Evolutionary conservation across 2,797 vertebrate species (phyloP).

Genomic region (Bovichtus variegatus): DNA sequence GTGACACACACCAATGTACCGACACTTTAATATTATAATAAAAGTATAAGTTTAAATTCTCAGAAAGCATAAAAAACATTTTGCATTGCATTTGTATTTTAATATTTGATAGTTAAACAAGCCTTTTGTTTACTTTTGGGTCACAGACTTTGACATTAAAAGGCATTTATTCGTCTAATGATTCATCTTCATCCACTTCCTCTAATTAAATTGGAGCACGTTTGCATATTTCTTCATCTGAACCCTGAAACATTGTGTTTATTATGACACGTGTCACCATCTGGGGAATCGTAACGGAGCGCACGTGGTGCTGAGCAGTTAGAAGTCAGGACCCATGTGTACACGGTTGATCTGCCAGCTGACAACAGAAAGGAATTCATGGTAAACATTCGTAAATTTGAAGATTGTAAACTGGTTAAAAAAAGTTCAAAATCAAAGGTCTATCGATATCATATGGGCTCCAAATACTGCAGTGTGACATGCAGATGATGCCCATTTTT

Average conservation of each 20-base stretch:
- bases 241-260: conserved; percentile 27
- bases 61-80: not conserved
- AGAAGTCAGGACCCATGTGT: not conserved
- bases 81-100: not conserved
- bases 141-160: conserved; percentile 26
- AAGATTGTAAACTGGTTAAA: not conserved
- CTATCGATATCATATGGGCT: not conserved
- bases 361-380: conserved; percentile 2
- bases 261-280: conserved; percentile 28
- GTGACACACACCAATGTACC: too few species aligned
- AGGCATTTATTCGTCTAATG: not conserved
- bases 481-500: not conserved
- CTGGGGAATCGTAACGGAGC: conserved; percentile 19
- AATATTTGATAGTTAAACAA: not conserved
- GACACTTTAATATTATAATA: too few species aligned
- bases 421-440: not conserved
- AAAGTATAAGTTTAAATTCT: too few species aligned
- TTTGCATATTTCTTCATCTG: conserved; percentile 47
- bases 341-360: conserved; percentile 10
- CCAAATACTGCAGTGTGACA: too few species aligned
- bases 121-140: conserved; percentile 12
- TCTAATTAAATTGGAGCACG: conserved; percentile 22
- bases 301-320: conserved; percentile 7
- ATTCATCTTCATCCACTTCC: conserved; percentile 45
- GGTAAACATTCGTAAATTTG: not conserved